phyloP scores from a whole-genome alignment of 2,888 invertebrate genomes.

The Phaedon cochleariae region DNA sequence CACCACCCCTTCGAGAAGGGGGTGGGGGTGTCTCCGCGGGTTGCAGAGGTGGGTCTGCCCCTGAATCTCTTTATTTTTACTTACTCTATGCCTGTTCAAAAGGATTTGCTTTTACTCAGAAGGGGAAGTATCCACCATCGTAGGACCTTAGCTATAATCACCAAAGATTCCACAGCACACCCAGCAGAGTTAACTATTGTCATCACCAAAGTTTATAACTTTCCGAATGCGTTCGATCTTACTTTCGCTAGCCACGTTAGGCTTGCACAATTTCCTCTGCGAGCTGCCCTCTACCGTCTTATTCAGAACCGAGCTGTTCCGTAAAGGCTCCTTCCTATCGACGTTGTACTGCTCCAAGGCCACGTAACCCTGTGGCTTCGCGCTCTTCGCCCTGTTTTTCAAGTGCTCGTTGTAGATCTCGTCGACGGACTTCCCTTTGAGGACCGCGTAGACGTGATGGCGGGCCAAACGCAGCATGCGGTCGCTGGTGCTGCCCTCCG shows the following conservation, averaged over 20 bases:
- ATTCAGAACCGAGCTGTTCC: conserved; percentile 38
- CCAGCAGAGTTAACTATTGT: conserved; percentile 28
- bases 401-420: conserved; percentile 66
- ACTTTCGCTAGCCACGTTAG: conserved; percentile 38
- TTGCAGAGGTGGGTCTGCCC: too few species aligned
- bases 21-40: too few species aligned
- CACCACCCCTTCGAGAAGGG: too few species aligned
- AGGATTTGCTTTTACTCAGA: too few species aligned
- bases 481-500: conserved; percentile 72
- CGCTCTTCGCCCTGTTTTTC: conserved; percentile 55
- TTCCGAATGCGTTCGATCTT: conserved; percentile 55
- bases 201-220: conserved; percentile 57
- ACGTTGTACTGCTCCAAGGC: conserved; percentile 13
- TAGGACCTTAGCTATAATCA: too few species aligned
- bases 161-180: too few species aligned
- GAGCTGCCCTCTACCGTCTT: conserved; percentile 49
- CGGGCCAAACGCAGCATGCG: conserved; percentile 76
- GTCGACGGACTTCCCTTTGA: conserved; percentile 71
- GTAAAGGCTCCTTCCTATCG: not conserved
- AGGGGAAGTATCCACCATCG: too few species aligned
- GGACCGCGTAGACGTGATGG: conserved; percentile 71
- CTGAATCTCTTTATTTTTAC: too few species aligned
- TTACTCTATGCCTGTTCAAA: too few species aligned
- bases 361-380: conserved; percentile 65
- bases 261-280: conserved; percentile 34